Conservation (phyloP, 2,888 invertebrate genomes). For the Tuta absoluta region DNA sequence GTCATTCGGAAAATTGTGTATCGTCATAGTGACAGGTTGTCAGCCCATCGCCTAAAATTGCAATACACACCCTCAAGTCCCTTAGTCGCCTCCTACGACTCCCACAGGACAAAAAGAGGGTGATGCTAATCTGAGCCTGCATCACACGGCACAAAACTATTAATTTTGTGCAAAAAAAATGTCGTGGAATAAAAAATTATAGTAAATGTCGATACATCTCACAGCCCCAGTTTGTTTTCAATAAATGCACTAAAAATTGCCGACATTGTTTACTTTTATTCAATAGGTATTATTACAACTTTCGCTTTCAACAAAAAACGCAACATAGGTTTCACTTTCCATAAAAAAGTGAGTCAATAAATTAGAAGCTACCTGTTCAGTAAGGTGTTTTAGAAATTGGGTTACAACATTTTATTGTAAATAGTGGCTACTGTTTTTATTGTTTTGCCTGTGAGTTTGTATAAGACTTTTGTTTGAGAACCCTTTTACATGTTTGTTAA, state of each 20-base stretch:
- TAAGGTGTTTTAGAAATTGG: constrained; percentile 39
- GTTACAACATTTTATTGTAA: constrained; percentile 29
- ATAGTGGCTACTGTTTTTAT: constrained; percentile 8
- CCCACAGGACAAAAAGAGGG: no score
- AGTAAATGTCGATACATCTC: no score
- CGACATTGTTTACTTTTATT: not conserved
- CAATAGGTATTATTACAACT: constrained; percentile 39
- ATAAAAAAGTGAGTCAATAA: constrained; percentile 47
- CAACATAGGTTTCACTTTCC: constrained; percentile 58
- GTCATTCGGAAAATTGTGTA: no score
- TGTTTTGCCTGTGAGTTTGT: constrained; percentile 9
- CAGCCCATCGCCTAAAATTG: no score
- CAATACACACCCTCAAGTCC: no score
- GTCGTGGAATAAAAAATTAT: no score
- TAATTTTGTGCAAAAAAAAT: no score
- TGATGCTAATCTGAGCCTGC: no score
- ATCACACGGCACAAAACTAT: no score
- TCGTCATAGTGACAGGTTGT: no score
- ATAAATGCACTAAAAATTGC: not conserved
- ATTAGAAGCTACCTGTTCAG: constrained; percentile 31
- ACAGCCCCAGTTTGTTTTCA: no score
- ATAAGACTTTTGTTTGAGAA: not conserved
- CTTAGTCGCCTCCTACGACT: no score
- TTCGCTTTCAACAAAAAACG: constrained; percentile 71
- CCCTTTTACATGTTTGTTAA: not conserved